Conservation (phyloP, 1,140 invertebrate species). For the Orussus abietinus region DNA sequence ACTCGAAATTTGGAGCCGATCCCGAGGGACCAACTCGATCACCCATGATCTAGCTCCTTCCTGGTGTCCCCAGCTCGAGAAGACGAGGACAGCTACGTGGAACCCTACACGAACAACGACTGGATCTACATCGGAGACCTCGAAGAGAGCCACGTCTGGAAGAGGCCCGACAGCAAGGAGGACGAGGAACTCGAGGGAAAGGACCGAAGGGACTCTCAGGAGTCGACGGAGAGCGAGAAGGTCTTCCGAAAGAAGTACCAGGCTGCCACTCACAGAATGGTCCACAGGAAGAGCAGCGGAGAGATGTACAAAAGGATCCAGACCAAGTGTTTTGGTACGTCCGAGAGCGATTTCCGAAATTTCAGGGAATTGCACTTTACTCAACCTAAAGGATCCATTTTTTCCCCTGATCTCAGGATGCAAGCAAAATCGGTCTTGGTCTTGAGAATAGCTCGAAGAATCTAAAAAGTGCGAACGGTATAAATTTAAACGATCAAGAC, state of each 20-base stretch:
- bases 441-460: too few species aligned
- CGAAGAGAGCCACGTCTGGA: conserved; percentile 69
- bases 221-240: conserved; percentile 82
- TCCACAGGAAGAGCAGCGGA: conserved; percentile 85
- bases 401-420: too few species aligned
- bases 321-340: conserved; percentile 80
- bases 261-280: conserved; percentile 81
- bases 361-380: too few species aligned
- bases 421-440: too few species aligned
- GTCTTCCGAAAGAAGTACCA: conserved; percentile 84
- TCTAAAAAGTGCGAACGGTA: too few species aligned
- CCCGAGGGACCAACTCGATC: too few species aligned
- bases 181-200: conserved; percentile 45
- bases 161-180: conserved; percentile 54
- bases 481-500: too few species aligned
- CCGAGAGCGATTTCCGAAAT: too few species aligned
- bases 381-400: too few species aligned
- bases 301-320: conserved; percentile 85
- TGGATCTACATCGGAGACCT: conserved; percentile 76
- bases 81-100: conserved; percentile 67
- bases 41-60: too few species aligned
- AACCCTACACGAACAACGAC: conserved; percentile 64
- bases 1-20: too few species aligned
- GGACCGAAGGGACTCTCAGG: conserved; percentile 57
- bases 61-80: conserved; percentile 55